Evolutionary conservation across 2,113 vertebrate genomes (phyloP), one percentile per base, ranked within the genome.

Genomic region (Trogon surrucura): DNA sequence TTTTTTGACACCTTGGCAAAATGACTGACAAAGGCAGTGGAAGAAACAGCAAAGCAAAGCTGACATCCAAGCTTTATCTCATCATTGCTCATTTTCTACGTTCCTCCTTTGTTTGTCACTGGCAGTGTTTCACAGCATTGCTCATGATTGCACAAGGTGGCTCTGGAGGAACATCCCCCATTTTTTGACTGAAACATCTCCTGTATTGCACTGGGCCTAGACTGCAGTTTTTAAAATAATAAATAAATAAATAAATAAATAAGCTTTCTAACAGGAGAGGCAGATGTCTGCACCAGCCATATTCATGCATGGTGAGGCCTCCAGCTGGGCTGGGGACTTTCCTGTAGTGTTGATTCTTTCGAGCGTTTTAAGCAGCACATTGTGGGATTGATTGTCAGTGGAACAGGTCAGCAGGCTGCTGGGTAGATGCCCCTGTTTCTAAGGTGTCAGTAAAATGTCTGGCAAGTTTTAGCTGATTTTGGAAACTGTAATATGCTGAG

Each of bases 101-200:
- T 51, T 69, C 53, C 25, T 60, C 18, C 3, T 41, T 57, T 70
- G 6, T 32, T 38, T 50, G 51, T 22, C 3, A 0, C 64, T 38
- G 19, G 17, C 7, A 5, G 16, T 1, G 5, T 50, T 85, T 41
- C 86, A 19, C 26, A 44, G 56, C 23, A 8, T 2, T 36, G 67
- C 32, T 3, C 10, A 7, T 0, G 0, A 26, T 1, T 11, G 20
- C 34, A 36, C 5, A 50, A 44, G 32, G 66, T 60, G 36, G 14
- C 22, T 15, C 18, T 44, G 44, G 26, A 70, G 50, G 36, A n/a
- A 20, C 26, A 48, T 5, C 16, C 36, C 56, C 26, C 15, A 6
- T 23, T 65, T 50, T 50, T 62, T 21, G 10, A 30, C 8, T 27
- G 57, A 74, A 70, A 38, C 15, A 65, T 11, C 45, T 13, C 13